These are phyloP conservation scores for Patella depressa DNA, from an alignment of 2,888 invertebrate species.

Conservation along the genomic window DNA sequence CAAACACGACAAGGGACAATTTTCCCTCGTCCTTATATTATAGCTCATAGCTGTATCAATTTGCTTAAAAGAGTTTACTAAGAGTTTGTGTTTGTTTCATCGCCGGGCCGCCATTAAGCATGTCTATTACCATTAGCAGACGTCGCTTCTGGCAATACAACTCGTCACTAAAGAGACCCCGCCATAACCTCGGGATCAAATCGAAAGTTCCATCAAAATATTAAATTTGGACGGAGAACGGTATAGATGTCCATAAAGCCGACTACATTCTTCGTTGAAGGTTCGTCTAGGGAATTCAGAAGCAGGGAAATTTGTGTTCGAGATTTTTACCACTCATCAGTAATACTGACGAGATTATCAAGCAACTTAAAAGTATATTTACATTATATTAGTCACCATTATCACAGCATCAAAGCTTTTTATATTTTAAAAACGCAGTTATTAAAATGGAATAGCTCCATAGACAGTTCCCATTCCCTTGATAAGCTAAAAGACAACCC, in stretches of 20 bases:
- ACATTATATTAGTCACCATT: constrained; percentile 1
- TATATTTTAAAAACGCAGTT: no score
- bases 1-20: no score
- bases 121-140: constrained; percentile 13
- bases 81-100: constrained; percentile 8
- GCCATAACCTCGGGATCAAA: neutral
- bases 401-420: no score
- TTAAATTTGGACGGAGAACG: neutral
- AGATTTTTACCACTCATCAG: neutral
- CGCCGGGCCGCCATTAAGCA: neutral
- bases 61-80: constrained; percentile 9
- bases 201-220: neutral
- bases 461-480: no score
- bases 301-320: neutral
- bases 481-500: no score
- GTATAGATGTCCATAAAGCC: constrained; percentile 5
- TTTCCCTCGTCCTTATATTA: no score
- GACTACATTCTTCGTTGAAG: neutral
- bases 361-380: neutral
- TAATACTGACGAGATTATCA: neutral
- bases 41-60: neutral
- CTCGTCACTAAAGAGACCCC: constrained; percentile 7
- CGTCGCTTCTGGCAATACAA: constrained; percentile 5
- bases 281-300: neutral
- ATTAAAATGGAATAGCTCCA: no score